Conservation (phyloP, 2,888 invertebrate species). For the Acanthosepion esculentum region DNA sequence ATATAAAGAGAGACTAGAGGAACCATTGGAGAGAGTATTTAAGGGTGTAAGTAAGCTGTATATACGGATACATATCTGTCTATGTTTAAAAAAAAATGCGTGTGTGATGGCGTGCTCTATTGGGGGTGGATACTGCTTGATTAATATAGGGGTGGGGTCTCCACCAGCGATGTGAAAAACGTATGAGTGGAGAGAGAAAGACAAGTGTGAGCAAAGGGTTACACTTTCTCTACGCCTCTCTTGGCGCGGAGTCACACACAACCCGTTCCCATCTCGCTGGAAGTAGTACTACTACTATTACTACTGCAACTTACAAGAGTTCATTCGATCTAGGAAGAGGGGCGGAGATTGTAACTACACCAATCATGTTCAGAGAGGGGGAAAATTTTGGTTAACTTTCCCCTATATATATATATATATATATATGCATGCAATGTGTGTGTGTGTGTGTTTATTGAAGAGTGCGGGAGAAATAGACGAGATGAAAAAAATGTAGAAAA, state of each 20-base stretch:
- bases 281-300: background rate
- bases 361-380: background rate
- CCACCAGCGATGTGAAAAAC: background rate
- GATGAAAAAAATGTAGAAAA: too few relatives aligned
- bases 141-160: constrained; percentile 8
- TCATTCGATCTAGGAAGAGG: background rate
- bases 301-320: background rate
- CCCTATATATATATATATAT: too few relatives aligned
- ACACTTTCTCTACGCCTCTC: background rate
- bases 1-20: background rate
- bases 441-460: too few relatives aligned
- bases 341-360: constrained; percentile 16
- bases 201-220: background rate
- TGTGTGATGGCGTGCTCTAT: background rate
- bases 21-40: background rate
- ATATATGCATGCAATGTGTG: too few relatives aligned
- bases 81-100: background rate
- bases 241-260: background rate
- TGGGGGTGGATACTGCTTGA: constrained; percentile 12
- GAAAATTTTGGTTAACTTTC: too few relatives aligned
- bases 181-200: background rate
- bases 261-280: background rate
- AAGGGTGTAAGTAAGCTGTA: background rate
- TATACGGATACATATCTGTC: background rate
- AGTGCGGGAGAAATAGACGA: too few relatives aligned